Evolutionary conservation across 1,140 invertebrate species (phyloP).

Genomic region (Nephila pilipes): DNA sequence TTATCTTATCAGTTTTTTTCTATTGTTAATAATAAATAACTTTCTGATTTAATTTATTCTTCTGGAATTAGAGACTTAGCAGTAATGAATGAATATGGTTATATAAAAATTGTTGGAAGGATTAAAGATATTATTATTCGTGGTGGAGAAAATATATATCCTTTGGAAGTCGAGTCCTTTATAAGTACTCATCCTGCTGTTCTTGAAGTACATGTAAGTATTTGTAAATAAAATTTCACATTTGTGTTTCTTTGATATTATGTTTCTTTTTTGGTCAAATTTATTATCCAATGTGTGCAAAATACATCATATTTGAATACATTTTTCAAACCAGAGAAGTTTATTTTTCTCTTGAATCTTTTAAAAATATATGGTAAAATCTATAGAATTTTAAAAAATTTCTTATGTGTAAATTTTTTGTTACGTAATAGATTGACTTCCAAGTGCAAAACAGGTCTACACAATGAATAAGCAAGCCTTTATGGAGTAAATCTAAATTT

Average conservation of each 20-base stretch:
- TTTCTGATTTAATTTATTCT: neutral
- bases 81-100: slow-evolving; percentile 88
- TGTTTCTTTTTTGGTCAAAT: neutral
- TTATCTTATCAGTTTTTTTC: neutral
- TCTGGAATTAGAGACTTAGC: slow-evolving; percentile 87
- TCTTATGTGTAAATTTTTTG: no score
- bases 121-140: slow-evolving; percentile 95
- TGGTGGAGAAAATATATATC: slow-evolving; percentile 95
- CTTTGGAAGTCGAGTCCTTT: slow-evolving; percentile 92
- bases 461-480: no score
- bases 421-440: no score
- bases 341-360: no score
- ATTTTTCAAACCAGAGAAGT: no score
- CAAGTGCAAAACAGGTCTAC: no score
- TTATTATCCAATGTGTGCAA: neutral
- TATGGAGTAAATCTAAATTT: no score
- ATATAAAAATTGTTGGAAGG: slow-evolving; percentile 90
- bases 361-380: no score
- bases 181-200: slow-evolving; percentile 87
- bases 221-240: neutral
- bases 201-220: slow-evolving; percentile 75
- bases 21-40: neutral
- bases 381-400: no score
- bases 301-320: no score
- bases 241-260: neutral